Evolutionary conservation across 2,113 vertebrate genomes (phyloP), one percentile per base, ranked within the genome.

Genomic region (Rhinichthys klamathensis): DNA sequence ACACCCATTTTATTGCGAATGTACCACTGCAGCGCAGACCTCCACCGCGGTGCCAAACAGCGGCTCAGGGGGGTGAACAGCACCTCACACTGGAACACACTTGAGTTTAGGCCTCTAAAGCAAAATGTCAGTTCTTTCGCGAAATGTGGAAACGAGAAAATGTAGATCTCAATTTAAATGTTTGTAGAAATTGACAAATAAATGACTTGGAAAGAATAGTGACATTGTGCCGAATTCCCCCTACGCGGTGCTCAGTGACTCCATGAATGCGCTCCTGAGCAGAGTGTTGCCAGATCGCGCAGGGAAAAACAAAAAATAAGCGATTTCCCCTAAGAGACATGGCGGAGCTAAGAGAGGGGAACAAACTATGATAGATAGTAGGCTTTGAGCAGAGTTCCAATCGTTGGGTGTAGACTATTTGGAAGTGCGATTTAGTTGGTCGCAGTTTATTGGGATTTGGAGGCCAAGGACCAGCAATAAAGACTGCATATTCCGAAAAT

Each of bases 1-100:
- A 93, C 94, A 94, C 93, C 93, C 93, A 93, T 92, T 90, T 90
- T 67, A 85, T 85, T 84, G 88, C 87, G 89, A 89, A 89, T 87
- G 89, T 89, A 87, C 69, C 90, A 90, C 89, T 84, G 82, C 87
- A 77, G 30, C 90, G 81, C 44, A 70, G 46, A 65, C 60, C 80
- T 56, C 44, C 80, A 18, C 79, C 15, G 79, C 8, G 41, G 41
- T 41, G 41, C 61, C 79, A 49, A 15, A 80, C 41, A 18, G 63
- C 80, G 18, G 41, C 41, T 15, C 25, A 21, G 80, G 80, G 79
- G 80, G 80, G 18, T 54, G 80, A 82, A n/a, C 63, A 51, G 25
- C 27, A 69, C 27, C 27, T n/a, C 80, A 35, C 61, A 9, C 60
- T 82, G 35, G 63, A 35, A 15, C 63, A 69, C 63, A 5, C 60